Evolutionary conservation across 35 echinoderm and acorn worm species (phyloP), one percentile per base, ranked within the genome.

Genomic region (Heliocidaris erythrogramma): DNA sequence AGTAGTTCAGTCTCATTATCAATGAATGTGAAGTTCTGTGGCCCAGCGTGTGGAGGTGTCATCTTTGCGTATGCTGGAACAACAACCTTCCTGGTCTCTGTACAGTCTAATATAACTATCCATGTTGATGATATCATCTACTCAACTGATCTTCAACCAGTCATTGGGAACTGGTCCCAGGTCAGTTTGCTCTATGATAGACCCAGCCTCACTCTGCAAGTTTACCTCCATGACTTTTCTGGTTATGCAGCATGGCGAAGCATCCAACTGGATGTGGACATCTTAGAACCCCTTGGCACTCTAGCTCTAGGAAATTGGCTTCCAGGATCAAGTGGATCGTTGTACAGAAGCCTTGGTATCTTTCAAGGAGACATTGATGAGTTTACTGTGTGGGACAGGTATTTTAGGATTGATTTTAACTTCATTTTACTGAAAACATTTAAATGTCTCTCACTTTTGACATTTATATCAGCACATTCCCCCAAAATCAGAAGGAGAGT

Each of bases 341-440:
- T 94, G 31, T 93, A 95, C 49, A 50, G 90, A 59, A 96, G 94
- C n/a, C 69, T 85, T 24, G 96, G 90, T 30, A 85, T 85, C 48
- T 97, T 98, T 78, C 61, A 85, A 48, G 97, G 97, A 91, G 89
- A 94, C 4, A 96, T 98, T 49, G 97, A 98, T 97, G 96, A 98
- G 24, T 32, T 98, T 13, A 94, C 95, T 89, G 59, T 98, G 32
- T 98, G 97, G 97, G 94, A 96, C 42, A 98, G 96, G 97, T 98
- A 91, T 60, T 60, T 2, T 60, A 60, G 0, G 2, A 14, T 60
- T 60, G 56, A 12, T 60, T 60, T 60, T 60, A 9, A 60, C 3
- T 42, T 42, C 35, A 42, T 42, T 42, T 1, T 42, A 42, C 35
- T 42, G 35, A 42, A 42, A 42, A 42, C 35, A 42, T 1, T 1